phyloP scores from a whole-genome alignment of 2,113 vertebrate genomes.

The Heptranchias perlo region DNA sequence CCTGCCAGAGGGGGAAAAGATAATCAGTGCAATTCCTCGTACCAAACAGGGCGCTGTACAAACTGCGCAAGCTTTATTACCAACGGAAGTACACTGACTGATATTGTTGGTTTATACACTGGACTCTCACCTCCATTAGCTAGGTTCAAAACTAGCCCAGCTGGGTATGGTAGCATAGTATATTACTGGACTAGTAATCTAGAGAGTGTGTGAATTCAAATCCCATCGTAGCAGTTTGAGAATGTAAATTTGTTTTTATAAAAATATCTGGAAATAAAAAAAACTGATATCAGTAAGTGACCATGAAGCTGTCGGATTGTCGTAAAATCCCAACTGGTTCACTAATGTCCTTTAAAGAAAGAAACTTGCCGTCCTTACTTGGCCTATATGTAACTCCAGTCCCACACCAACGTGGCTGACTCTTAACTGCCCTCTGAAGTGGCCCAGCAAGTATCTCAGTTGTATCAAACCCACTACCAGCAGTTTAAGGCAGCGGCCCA shows the following conservation, averaged over 20 bases:
- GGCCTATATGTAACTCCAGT: not conserved
- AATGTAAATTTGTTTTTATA: not conserved
- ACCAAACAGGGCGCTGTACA: not conserved
- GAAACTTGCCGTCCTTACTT: not conserved
- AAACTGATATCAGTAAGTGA: not conserved
- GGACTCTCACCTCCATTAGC: too few relatives aligned
- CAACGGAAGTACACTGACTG: not conserved
- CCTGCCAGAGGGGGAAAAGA: conserved; percentile 46
- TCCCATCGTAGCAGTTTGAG: not conserved
- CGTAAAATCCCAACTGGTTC: not conserved
- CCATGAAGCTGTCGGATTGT: not conserved
- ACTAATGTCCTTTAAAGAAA: not conserved
- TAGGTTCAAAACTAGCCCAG: too few relatives aligned
- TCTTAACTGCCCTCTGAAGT: not conserved
- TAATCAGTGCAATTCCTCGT: not conserved
- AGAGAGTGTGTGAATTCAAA: not conserved
- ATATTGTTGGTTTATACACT: not conserved
- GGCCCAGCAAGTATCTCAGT: not conserved
- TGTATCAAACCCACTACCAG: not conserved
- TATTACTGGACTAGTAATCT: not conserved
- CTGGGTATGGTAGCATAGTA: too few relatives aligned
- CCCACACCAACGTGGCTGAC: not conserved
- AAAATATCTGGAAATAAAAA: not conserved
- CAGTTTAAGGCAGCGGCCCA: not conserved
- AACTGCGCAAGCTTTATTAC: not conserved